phyloP scores from a whole-genome alignment of 2,797 vertebrate species.

The Lates japonicus region DNA sequence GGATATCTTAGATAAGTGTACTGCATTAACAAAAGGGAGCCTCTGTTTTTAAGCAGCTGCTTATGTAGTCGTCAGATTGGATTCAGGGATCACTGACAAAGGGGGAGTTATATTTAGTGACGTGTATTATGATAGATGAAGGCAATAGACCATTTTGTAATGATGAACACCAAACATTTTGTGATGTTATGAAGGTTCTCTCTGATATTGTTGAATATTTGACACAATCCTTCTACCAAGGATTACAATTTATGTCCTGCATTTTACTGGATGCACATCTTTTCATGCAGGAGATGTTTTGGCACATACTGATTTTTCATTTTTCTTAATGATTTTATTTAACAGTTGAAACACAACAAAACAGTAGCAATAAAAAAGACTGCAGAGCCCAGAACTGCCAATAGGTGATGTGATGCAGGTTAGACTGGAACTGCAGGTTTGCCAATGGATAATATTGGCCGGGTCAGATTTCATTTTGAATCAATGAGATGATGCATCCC shows the following conservation, averaged over 20 bases:
- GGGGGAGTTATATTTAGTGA: slow-evolving; percentile 54
- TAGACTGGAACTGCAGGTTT: not conserved
- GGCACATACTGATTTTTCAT: not conserved
- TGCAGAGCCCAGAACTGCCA: not conserved
- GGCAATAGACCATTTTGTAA: slow-evolving; percentile 34
- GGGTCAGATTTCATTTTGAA: not conserved
- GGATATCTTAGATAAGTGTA: slow-evolving; percentile 75
- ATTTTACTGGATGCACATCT: not conserved
- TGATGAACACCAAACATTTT: slow-evolving; percentile 38
- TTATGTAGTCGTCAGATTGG: slow-evolving; percentile 54
- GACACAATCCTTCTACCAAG: not conserved
- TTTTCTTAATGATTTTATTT: not conserved
- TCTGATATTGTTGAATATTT: slow-evolving; percentile 21
- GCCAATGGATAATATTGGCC: not conserved
- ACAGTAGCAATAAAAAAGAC: not conserved
- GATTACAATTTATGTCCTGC: not conserved
- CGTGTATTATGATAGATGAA: slow-evolving; percentile 63
- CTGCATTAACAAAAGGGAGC: slow-evolving; percentile 69
- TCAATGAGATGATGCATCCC: not conserved
- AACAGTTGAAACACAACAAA: not conserved
- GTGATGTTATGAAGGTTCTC: slow-evolving; percentile 14
- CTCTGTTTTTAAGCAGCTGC: slow-evolving; percentile 59
- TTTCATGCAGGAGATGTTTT: not conserved
- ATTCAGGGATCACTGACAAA: slow-evolving; percentile 48
- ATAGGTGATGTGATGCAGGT: not conserved